A percentile compares a stretch with the other conserved stretches of the same genome.
Evolutionary conservation across 2,888 invertebrate species (phyloP).

Genomic region (Eulithis testata): DNA sequence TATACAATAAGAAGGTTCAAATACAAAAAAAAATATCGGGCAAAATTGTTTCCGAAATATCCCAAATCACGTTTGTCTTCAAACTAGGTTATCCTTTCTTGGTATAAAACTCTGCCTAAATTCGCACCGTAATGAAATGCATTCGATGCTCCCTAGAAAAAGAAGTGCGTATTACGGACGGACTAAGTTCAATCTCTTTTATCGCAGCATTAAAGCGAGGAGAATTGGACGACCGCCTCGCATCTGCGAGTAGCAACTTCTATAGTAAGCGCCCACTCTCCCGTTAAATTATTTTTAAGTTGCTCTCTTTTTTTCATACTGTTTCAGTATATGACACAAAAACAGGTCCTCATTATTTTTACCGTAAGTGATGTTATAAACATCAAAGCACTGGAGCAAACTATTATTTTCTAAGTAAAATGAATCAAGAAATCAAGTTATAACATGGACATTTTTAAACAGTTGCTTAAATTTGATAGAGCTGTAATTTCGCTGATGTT

Average conservation of each 20-base stretch:
- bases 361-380: slow-evolving; percentile 11
- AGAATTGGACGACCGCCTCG: slow-evolving; percentile 70
- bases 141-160: slow-evolving; percentile 56
- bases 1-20: too few relatives aligned
- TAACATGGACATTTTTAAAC: slow-evolving; percentile 33
- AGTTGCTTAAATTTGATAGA: slow-evolving; percentile 10
- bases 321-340: slow-evolving; percentile 46
- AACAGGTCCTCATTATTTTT: slow-evolving; percentile 45
- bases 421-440: too few relatives aligned
- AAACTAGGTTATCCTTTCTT: too few relatives aligned
- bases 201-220: slow-evolving; percentile 73
- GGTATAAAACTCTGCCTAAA: too few relatives aligned
- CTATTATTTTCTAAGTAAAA: too few relatives aligned
- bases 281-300: slow-evolving; percentile 81
- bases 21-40: too few relatives aligned
- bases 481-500: slow-evolving; percentile 16
- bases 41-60: too few relatives aligned
- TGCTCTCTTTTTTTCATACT: slow-evolving; percentile 64
- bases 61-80: too few relatives aligned
- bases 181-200: slow-evolving; percentile 81
- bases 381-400: too few relatives aligned
- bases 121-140: slow-evolving; percentile 49
- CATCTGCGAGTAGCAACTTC: slow-evolving; percentile 58
- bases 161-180: slow-evolving; percentile 72
- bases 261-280: slow-evolving; percentile 66